These are phyloP conservation scores for Neolamprologus brichardi DNA, from an alignment of 2,113 vertebrate genomes.

Conservation along the genomic window DNA sequence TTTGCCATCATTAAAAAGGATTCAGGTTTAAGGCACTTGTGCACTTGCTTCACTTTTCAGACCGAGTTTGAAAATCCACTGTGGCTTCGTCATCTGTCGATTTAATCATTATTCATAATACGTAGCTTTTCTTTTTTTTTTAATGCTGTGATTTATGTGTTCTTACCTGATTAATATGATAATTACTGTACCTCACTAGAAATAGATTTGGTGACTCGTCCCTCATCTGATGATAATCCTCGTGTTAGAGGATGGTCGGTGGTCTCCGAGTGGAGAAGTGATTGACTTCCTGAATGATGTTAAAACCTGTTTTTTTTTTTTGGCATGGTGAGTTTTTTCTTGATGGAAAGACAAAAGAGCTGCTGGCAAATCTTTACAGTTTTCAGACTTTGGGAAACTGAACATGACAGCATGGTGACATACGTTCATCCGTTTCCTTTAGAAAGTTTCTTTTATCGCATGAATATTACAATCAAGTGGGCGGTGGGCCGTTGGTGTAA, in stretches of 20 bases:
- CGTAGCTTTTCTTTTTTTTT: not conserved
- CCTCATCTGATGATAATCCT: not conserved
- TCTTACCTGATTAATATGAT: not conserved
- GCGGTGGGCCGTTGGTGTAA: constrained; percentile 91
- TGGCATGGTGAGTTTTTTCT: not conserved
- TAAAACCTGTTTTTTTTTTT: not conserved
- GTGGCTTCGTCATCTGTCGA: not conserved
- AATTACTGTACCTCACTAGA: not conserved
- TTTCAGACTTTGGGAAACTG: not conserved
- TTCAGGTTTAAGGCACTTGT: not conserved
- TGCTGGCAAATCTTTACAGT: not conserved
- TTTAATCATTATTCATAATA: not conserved
- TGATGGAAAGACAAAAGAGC: not conserved
- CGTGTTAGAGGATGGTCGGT: not conserved
- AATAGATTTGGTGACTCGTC: not conserved
- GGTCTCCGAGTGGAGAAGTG: not conserved
- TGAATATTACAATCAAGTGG: constrained; percentile 60
- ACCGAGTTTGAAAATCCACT: not conserved
- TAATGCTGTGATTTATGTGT: not conserved
- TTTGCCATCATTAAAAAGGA: not conserved
- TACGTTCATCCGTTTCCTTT: not conserved
- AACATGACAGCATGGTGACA: not conserved
- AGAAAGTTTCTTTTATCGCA: not conserved
- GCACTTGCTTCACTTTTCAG: not conserved
- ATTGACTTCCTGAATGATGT: not conserved